These are phyloP conservation scores for Bathynomus jamesi DNA, from an alignment of 1,140 invertebrate species.

Conservation along the genomic window DNA sequence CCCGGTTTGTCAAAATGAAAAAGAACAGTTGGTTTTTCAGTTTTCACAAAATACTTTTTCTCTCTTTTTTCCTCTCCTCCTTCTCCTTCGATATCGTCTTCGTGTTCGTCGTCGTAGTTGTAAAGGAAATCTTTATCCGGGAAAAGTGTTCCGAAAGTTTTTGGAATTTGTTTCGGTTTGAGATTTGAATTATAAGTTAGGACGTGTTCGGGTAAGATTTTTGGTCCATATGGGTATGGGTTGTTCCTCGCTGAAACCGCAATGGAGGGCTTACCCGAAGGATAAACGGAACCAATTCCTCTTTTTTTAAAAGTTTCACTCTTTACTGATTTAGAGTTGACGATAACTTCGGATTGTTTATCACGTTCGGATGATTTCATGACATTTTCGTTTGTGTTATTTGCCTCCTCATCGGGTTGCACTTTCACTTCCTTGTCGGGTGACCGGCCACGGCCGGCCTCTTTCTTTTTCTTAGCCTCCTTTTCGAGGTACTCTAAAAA, in stretches of 20 bases:
- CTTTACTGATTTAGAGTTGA: not conserved
- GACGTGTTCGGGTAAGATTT: too few species aligned
- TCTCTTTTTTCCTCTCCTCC: not conserved
- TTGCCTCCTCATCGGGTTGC: not conserved
- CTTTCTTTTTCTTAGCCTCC: not conserved
- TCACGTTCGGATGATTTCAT: not conserved
- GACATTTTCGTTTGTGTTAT: not conserved
- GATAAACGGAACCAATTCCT: not conserved
- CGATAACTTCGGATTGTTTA: not conserved
- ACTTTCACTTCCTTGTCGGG: not conserved
- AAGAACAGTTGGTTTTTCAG: constrained; percentile 10
- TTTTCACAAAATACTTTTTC: not conserved
- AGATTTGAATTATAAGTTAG: too few species aligned
- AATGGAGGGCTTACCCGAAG: not conserved
- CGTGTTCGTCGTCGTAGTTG: constrained; percentile 7
- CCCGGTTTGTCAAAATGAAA: constrained; percentile 16
- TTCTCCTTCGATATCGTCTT: not conserved
- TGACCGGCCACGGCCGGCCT: not conserved
- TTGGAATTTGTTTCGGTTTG: not conserved
- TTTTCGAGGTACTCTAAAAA: not conserved
- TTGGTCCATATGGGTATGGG: constrained; percentile 14
- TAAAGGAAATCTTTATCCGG: constrained; percentile 7
- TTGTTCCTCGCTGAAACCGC: not conserved
- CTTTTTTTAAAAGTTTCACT: not conserved
- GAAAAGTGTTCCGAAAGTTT: not conserved